Conservation (phyloP, 2,797 vertebrate species). For the Heterohyrax brucei region DNA sequence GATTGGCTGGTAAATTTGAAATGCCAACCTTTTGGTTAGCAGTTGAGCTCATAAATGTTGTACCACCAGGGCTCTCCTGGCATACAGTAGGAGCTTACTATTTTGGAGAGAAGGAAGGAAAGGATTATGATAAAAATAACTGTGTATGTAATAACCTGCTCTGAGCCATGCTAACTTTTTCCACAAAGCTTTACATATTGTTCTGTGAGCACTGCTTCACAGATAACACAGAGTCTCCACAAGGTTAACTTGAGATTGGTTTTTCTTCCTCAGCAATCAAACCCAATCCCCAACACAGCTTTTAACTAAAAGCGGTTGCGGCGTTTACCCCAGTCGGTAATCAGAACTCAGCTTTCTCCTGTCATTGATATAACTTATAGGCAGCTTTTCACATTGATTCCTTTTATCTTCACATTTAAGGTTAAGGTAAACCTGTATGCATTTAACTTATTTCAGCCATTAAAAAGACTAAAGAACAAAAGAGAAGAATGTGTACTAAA, state of each 20-base stretch:
- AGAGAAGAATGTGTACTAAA: slow-evolving; percentile 79
- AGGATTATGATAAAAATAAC: neutral
- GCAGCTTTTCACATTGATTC: slow-evolving; percentile 57
- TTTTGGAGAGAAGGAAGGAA: neutral
- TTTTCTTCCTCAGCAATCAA: slow-evolving; percentile 1
- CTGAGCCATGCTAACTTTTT: neutral
- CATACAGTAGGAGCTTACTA: neutral
- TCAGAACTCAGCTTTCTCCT: slow-evolving; percentile 68
- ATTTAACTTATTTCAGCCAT: slow-evolving; percentile 73
- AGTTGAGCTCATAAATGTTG: too few species aligned
- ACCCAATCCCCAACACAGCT: slow-evolving; percentile 36
- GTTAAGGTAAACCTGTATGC: slow-evolving; percentile 65
- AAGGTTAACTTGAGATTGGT: slow-evolving; percentile 38
- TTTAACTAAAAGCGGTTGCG: slow-evolving; percentile 76
- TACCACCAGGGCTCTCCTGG: neutral
- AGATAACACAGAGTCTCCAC: slow-evolving; percentile 27
- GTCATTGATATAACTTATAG: slow-evolving; percentile 70
- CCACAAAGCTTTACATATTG: neutral
- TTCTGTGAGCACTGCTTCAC: slow-evolving; percentile 45
- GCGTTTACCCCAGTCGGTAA: slow-evolving; percentile 35
- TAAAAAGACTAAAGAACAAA: slow-evolving; percentile 74
- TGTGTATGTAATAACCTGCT: neutral
- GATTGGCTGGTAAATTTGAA: too few species aligned
- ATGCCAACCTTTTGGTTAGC: too few species aligned
- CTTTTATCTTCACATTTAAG: slow-evolving; percentile 78